Conservation (phyloP, 2,797 vertebrate species). For the Apogon talboti region DNA sequence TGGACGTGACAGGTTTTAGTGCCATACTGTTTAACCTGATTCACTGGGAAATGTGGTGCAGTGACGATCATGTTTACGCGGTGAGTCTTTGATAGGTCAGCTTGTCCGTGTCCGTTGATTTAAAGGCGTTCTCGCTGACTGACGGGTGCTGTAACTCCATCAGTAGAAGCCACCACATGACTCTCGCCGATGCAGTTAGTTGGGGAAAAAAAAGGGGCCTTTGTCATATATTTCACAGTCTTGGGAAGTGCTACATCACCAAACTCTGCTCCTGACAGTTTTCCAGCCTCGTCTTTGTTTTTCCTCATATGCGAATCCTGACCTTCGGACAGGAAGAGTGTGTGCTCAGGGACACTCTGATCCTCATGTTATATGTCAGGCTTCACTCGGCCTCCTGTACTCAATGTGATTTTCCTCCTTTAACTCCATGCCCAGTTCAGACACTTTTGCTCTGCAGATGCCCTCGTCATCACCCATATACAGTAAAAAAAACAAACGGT, state of each 20-base stretch:
- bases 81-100: constrained; percentile 62
- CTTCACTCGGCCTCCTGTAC: constrained; percentile 23
- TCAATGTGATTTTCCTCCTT: constrained; percentile 16
- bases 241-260: constrained; percentile 52
- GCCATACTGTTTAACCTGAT: constrained; percentile 61
- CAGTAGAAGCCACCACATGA: constrained; percentile 19
- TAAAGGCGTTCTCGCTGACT: constrained; percentile 55
- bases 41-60: constrained; percentile 47
- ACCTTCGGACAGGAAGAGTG: constrained; percentile 67
- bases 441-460: constrained; percentile 27
- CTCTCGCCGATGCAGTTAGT: constrained; percentile 13
- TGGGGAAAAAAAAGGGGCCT: constrained; percentile 16
- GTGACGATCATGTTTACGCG: constrained; percentile 66
- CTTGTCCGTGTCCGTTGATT: constrained; percentile 53
- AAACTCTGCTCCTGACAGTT: constrained; percentile 46
- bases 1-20: constrained; percentile 71
- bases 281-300: constrained; percentile 14
- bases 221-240: constrained; percentile 47
- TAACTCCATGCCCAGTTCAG: constrained; percentile 35
- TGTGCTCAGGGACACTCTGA: constrained; percentile 75
- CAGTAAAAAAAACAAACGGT: constrained; percentile 26
- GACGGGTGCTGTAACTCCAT: constrained; percentile 43
- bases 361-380: constrained; percentile 47
- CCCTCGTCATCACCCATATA: constrained; percentile 39
- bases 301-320: constrained; percentile 39